A percentile compares a stretch with the other conserved stretches of the same genome.
Conservation (phyloP, 2,888 invertebrate species). For the Acrobasis consociella region DNA sequence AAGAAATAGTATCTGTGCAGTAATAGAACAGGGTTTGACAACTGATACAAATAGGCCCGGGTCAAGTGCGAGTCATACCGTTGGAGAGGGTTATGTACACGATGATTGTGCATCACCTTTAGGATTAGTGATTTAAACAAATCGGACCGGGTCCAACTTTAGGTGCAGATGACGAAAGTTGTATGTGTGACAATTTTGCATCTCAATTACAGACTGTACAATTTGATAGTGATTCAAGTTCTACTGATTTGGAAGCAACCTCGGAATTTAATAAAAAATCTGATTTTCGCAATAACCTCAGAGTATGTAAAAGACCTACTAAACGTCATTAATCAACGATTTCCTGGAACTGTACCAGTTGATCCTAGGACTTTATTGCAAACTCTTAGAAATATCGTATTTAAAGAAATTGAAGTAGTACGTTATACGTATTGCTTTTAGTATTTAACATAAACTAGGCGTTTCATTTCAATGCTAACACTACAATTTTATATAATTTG, state of each 20-base stretch:
- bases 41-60: conserved; percentile 16
- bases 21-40: conserved; percentile 12
- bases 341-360: conserved; percentile 7
- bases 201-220: conserved; percentile 17
- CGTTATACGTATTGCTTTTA: no score
- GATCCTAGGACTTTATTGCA: conserved; percentile 13
- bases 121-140: conserved; percentile 11
- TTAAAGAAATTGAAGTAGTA: conserved; percentile 8
- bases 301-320: conserved; percentile 18
- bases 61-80: conserved; percentile 7
- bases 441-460: no score
- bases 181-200: conserved; percentile 1
- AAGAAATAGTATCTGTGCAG: conserved; percentile 21
- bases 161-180: conserved; percentile 14
- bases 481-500: no score
- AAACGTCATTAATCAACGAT: conserved; percentile 5
- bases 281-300: conserved; percentile 7
- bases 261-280: conserved; percentile 14
- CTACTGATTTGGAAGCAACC: conserved; percentile 12
- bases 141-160: conserved; percentile 16
- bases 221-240: conserved; percentile 16
- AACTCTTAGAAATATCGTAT: conserved; percentile 6
- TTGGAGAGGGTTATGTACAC: conserved; percentile 18
- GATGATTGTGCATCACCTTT: conserved; percentile 18
- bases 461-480: no score